Base-by-base conservation (phyloP, 2,797 vertebrate species). In the Rachycentron canadum region DNA sequence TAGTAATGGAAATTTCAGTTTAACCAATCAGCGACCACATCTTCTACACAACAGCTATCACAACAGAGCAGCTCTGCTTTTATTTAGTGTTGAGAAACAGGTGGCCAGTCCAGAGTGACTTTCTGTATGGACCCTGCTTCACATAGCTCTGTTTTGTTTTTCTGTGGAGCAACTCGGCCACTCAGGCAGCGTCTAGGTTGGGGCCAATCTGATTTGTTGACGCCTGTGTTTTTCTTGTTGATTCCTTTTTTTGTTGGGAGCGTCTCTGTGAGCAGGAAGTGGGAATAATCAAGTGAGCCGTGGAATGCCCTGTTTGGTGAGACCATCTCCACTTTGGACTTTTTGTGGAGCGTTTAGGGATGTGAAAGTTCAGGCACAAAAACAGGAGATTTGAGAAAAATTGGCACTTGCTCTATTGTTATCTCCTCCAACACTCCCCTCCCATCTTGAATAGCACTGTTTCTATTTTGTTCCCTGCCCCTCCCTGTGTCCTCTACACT, bases 301-400 rank as follows among this genome's bases (percentile, higher is more conserved):
- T 86, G 87, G 95, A 94, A 95, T 93, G 92, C 85, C 74, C 85
- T 92, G 92, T 93, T 92, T 93, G 90, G 87, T 91, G 72, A 53
- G 64, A 30, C 47, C 78, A 63, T 79, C 75, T 81, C 63, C 38
- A 66, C 68, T 69, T 53, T 53, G 55, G 55, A 69, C 1, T 36
- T 56, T 85, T 30, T n/a, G 21, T n/a, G 3, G 71, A 76, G 30
- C 32, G 1, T 76, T 77, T 57, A 26, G 56, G 36, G 32, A 61
- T 63, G 23, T 34, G 45, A 8, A 57, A 34, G 52, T 60, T 50
- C 25, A 50, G 17, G 43, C 65, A 60, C 49, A 25, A 74, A 72
- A 78, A 71, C 7, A 38, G 34, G 3, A 38, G 21, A 9, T 64
- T 76, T 36, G 17, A 50, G 36, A 64, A 53, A 74, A 65, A 76